A percentile compares a stretch with the other conserved stretches of the same genome.
Evolutionary conservation across 2,888 invertebrate genomes (phyloP).

Genomic region (Noctua pronuba): DNA sequence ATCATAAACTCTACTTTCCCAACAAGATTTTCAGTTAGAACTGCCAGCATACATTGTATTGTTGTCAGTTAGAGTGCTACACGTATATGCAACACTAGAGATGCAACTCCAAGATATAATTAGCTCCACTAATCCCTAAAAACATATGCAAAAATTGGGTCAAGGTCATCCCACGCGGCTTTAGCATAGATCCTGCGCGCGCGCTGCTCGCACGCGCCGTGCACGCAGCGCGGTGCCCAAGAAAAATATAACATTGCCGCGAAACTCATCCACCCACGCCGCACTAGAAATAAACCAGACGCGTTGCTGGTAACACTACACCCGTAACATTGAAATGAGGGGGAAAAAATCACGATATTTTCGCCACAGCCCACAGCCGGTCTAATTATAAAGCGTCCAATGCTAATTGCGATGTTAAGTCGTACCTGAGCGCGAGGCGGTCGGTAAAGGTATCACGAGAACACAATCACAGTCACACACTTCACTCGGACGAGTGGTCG

Average conservation of each 20-base stretch:
- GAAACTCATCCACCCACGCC: slow-evolving; percentile 82
- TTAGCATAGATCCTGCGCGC: slow-evolving; percentile 61
- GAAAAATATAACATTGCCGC: slow-evolving; percentile 76
- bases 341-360: slow-evolving; percentile 74
- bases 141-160: slow-evolving; percentile 77
- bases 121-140: slow-evolving; percentile 62
- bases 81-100: slow-evolving; percentile 30
- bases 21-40: not conserved
- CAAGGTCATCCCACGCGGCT: slow-evolving; percentile 83
- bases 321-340: slow-evolving; percentile 82
- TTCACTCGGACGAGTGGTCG: slow-evolving; percentile 89
- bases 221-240: slow-evolving; percentile 67
- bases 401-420: slow-evolving; percentile 66
- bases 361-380: slow-evolving; percentile 69
- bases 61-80: slow-evolving; percentile 10
- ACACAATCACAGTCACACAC: slow-evolving; percentile 89
- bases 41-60: slow-evolving; percentile 3
- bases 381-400: slow-evolving; percentile 73
- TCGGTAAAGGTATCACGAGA: slow-evolving; percentile 76
- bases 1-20: not conserved
- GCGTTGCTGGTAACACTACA: slow-evolving; percentile 86
- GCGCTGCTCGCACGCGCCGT: slow-evolving; percentile 64
- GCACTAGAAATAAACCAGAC: slow-evolving; percentile 87
- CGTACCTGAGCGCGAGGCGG: slow-evolving; percentile 74
- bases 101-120: slow-evolving; percentile 52